Conservation (phyloP, 2,113 vertebrate species). For the Pimephales promelas region DNA sequence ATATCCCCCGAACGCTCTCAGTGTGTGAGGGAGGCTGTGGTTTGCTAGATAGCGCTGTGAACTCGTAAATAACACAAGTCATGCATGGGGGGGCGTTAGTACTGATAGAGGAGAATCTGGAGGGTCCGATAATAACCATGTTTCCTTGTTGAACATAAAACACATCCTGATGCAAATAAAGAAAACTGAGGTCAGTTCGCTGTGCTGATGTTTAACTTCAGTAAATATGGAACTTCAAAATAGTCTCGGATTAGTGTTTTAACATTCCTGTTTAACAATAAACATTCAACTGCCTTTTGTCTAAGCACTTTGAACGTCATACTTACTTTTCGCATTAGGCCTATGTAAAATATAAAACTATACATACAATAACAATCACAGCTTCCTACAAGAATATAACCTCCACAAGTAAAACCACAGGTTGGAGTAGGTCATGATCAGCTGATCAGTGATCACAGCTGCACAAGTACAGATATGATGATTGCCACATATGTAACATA, state of each 20-base stretch:
- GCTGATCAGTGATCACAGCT: not conserved
- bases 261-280: not conserved
- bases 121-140: constrained; percentile 35
- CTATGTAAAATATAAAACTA: not conserved
- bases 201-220: constrained; percentile 8
- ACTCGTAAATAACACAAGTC: constrained; percentile 28
- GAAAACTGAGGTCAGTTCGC: not conserved
- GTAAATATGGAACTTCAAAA: not conserved
- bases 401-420: not conserved
- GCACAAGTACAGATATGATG: not conserved
- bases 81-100: not conserved
- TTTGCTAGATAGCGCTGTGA: constrained; percentile 7
- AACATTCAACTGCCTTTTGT: not conserved
- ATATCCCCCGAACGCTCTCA: not conserved
- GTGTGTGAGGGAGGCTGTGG: not conserved
- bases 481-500: not conserved
- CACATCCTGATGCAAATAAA: not conserved
- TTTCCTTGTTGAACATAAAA: not conserved
- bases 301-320: not conserved
- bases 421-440: not conserved
- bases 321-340: not conserved
- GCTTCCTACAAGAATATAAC: not conserved
- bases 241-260: not conserved
- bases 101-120: constrained; percentile 29
- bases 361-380: not conserved